Percentiles rank a stretch among this genome's conserved stretches.
Conservation (phyloP, 1,140 invertebrate species). For the Aphaenogaster rudis region DNA sequence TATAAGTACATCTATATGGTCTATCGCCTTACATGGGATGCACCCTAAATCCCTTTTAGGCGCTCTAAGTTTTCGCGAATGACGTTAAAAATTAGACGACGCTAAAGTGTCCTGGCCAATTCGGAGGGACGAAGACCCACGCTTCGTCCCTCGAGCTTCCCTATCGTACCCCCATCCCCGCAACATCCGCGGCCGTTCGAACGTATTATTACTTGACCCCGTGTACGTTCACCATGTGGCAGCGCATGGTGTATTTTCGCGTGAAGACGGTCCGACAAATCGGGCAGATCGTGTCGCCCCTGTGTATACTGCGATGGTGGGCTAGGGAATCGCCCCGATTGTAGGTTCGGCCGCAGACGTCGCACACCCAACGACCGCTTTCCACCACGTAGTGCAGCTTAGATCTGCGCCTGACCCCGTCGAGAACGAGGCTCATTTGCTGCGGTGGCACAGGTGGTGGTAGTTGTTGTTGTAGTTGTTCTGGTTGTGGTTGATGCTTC, state of each 20-base stretch:
- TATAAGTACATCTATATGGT: background rate
- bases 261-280: constrained; percentile 87
- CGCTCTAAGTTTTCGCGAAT: constrained; percentile 15
- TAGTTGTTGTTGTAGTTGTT: constrained; percentile 31
- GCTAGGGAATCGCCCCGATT: constrained; percentile 86
- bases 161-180: background rate
- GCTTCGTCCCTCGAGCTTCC: background rate
- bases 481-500: constrained; percentile 42
- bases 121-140: background rate
- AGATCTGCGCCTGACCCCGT: constrained; percentile 79
- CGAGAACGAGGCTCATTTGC: constrained; percentile 56
- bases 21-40: background rate
- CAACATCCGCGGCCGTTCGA: background rate
- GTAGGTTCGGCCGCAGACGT: constrained; percentile 86
- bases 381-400: constrained; percentile 83
- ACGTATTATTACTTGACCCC: constrained; percentile 79
- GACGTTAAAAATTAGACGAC: background rate
- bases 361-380: constrained; percentile 86
- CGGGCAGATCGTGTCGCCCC: constrained; percentile 86
- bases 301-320: constrained; percentile 88
- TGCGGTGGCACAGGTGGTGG: constrained; percentile 32
- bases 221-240: constrained; percentile 86
- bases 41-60: background rate
- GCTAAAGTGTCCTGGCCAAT: background rate
- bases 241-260: constrained; percentile 86